Conservation (phyloP, 2,888 invertebrate species). For the Tinea trinotella region DNA sequence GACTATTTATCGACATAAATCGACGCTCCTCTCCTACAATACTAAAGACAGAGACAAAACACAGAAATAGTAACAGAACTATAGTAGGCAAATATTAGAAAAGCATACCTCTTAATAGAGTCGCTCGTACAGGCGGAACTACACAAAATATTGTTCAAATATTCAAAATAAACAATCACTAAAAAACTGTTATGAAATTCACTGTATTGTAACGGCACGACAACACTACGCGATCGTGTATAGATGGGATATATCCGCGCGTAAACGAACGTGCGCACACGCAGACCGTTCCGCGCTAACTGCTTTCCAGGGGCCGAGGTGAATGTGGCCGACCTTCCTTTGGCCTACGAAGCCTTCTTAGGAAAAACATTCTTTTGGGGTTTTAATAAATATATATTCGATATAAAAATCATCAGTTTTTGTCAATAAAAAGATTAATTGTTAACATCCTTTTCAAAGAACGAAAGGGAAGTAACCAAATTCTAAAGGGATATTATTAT, state of each 20-base stretch:
- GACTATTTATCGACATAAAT: slow-evolving; percentile 38
- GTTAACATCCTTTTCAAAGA: too few relatives aligned
- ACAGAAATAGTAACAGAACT: slow-evolving; percentile 22
- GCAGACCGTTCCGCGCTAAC: slow-evolving; percentile 60
- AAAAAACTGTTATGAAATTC: slow-evolving; percentile 46
- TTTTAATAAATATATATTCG: slow-evolving; percentile 2
- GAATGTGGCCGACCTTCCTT: slow-evolving; percentile 64
- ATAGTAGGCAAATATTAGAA: slow-evolving; percentile 27
- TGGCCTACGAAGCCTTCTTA: slow-evolving; percentile 52
- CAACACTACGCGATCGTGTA: slow-evolving; percentile 50
- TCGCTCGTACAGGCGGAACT: slow-evolving; percentile 36
- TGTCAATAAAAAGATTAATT: too few relatives aligned
- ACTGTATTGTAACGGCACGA: slow-evolving; percentile 56
- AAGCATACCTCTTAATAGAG: slow-evolving; percentile 54
- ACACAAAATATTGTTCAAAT: slow-evolving; percentile 37
- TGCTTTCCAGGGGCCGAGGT: slow-evolving; percentile 38
- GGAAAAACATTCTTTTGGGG: slow-evolving; percentile 8
- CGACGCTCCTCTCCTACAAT: slow-evolving; percentile 35
- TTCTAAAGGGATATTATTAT: too few relatives aligned
- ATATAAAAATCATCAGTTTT: too few relatives aligned
- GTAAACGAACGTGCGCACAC: slow-evolving; percentile 45
- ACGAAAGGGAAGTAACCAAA: too few relatives aligned
- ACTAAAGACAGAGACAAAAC: slow-evolving; percentile 31
- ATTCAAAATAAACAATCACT: slow-evolving; percentile 53
- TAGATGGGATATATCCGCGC: slow-evolving; percentile 22